Percentiles rank a stretch among this genome's conserved stretches.
These are phyloP conservation scores for Dolichopus griseipennis DNA, from an alignment of 2,888 invertebrate genomes.

Conservation along the genomic window DNA sequence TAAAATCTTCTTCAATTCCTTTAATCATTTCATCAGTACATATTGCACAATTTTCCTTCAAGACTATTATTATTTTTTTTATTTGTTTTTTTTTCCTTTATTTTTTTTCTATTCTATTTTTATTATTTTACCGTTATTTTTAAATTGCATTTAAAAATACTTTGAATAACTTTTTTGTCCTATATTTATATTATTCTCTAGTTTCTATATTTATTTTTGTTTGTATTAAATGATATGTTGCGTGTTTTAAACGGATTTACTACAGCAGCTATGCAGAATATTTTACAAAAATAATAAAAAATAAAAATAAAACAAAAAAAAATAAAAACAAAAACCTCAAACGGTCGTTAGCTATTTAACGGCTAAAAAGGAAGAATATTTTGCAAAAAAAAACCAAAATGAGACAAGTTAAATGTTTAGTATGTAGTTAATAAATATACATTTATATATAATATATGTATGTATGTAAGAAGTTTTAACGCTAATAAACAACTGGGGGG, in stretches of 20 bases:
- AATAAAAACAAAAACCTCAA: neutral
- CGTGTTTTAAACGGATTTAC: neutral
- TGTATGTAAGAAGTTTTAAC: no score
- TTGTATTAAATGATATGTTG: neutral
- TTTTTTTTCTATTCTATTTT: neutral
- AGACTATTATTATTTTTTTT: no score
- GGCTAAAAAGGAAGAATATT: neutral
- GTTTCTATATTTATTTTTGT: neutral
- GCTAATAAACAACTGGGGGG: no score
- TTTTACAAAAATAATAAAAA: neutral
- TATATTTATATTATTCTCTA: neutral
- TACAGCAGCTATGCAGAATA: neutral
- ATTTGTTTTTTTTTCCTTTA: neutral
- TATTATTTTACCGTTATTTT: neutral
- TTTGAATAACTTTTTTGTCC: neutral
- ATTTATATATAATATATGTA: no score
- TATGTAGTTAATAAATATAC: no score
- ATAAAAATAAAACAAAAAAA: neutral
- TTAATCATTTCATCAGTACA: no score
- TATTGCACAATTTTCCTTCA: no score
- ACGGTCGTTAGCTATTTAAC: slow-evolving; percentile 6
- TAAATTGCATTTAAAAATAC: neutral
- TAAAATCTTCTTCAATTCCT: no score
- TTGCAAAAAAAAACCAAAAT: neutral
- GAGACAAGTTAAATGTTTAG: no score